Evolutionary conservation across 2,888 invertebrate genomes (phyloP).

Genomic region (Nasonia oneida): DNA sequence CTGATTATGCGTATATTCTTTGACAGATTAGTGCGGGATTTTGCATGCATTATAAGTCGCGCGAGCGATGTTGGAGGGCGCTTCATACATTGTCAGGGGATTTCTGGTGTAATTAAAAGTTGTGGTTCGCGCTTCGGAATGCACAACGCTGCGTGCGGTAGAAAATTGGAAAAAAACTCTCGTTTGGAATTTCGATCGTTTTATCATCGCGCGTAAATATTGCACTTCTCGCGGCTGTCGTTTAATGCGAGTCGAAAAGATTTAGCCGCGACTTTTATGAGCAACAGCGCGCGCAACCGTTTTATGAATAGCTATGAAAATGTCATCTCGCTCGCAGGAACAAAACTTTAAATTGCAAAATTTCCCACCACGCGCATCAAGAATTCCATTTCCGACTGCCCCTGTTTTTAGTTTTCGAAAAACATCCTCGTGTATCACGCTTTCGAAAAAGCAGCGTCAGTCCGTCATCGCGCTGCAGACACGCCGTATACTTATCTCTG

Average conservation of each 20-base stretch:
- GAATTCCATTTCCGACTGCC: neutral
- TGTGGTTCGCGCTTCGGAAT: neutral
- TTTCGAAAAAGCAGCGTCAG: neutral
- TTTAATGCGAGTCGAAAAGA: neutral
- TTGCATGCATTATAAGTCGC: neutral
- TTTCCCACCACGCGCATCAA: neutral
- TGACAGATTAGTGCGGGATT: neutral
- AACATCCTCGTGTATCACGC: too few relatives aligned
- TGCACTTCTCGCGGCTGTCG: neutral
- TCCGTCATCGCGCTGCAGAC: neutral
- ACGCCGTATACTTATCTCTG: constrained; percentile 2
- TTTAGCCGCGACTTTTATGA: constrained; percentile 16
- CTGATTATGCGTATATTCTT: constrained; percentile 12
- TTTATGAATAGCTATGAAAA: constrained; percentile 24
- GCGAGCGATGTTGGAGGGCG: neutral
- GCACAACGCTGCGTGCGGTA: neutral
- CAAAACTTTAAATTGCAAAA: neutral
- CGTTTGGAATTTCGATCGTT: neutral
- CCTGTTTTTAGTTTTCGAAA: neutral
- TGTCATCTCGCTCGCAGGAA: constrained; percentile 4
- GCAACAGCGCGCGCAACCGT: neutral
- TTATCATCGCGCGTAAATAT: neutral
- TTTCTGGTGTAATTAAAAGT: constrained; percentile 4
- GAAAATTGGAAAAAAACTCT: neutral
- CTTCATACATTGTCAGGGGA: neutral